Percentiles rank a stretch among this genome's conserved stretches.
These are phyloP conservation scores for Tipula helvola DNA, from an alignment of 2,888 invertebrate genomes.

Conservation along the genomic window DNA sequence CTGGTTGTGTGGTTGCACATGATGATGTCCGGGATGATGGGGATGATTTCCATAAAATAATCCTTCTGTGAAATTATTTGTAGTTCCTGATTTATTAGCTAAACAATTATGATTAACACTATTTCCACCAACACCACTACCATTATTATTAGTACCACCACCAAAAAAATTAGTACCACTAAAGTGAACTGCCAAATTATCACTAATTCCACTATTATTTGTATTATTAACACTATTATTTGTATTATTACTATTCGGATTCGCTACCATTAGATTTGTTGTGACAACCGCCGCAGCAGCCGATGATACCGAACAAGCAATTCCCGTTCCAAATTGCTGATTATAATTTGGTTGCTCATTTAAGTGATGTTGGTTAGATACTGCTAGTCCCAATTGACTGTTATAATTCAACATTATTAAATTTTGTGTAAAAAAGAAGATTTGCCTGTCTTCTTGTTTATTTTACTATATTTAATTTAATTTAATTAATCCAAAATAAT, in stretches of 20 bases:
- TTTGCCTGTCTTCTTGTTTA: background rate
- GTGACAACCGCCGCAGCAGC: background rate
- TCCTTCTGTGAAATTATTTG: background rate
- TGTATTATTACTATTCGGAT: background rate
- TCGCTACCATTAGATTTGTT: background rate
- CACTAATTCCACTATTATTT: background rate
- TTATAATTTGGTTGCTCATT: background rate
- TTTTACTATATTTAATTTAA: background rate
- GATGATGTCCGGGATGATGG: background rate
- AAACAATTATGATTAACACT: background rate
- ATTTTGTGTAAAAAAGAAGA: background rate
- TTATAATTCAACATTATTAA: background rate
- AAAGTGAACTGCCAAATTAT: background rate
- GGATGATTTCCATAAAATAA: background rate
- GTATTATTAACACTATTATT: background rate
- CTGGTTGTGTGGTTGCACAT: background rate
- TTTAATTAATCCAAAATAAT: background rate
- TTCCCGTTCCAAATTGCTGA: background rate
- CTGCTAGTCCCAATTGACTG: background rate
- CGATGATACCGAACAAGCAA: background rate
- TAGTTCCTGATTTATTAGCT: background rate
- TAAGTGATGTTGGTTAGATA: background rate
- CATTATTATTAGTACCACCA: background rate
- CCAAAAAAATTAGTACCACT: constrained; percentile 9
- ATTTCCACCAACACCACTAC: background rate